Conservation (phyloP, 2,113 vertebrate genomes). For the Colistium nudipinnis region DNA sequence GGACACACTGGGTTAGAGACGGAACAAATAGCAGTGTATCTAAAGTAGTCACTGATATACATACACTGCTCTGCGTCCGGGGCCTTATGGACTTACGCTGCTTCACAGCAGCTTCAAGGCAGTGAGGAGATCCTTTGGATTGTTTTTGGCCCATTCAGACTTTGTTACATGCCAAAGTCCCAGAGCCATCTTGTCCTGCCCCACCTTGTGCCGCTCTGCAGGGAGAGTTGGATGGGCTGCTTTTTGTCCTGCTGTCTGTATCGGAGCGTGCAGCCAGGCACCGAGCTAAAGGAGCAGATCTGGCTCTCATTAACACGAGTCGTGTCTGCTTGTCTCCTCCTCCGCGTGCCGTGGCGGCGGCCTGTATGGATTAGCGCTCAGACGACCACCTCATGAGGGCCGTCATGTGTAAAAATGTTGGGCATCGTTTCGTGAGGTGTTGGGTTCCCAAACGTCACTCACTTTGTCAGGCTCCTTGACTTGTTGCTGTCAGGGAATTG, state of each 20-base stretch:
- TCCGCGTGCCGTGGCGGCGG: slow-evolving; percentile 30
- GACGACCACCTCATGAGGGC: slow-evolving; percentile 63
- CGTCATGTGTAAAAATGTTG: slow-evolving; percentile 73
- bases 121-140: neutral
- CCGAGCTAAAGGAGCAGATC: slow-evolving; percentile 54
- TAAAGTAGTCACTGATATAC: neutral
- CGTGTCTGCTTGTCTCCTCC: slow-evolving; percentile 49
- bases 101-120: neutral
- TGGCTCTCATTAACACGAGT: slow-evolving; percentile 62
- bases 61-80: neutral
- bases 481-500: slow-evolving; percentile 65
- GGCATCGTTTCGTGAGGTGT: slow-evolving; percentile 76
- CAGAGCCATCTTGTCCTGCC: slow-evolving; percentile 8
- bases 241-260: slow-evolving; percentile 45
- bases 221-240: slow-evolving; percentile 38
- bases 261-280: slow-evolving; percentile 31
- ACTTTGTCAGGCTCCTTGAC: slow-evolving; percentile 55
- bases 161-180: slow-evolving; percentile 13
- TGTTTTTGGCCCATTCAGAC: slow-evolving; percentile 1
- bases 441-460: slow-evolving; percentile 69
- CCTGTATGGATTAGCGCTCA: slow-evolving; percentile 63
- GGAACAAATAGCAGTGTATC: no score
- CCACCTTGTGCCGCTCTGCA: slow-evolving; percentile 19
- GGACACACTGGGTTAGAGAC: no score
- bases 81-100: neutral